Base-by-base conservation (phyloP, 2,888 invertebrate species). In the Mallateleia sp. region DNA sequence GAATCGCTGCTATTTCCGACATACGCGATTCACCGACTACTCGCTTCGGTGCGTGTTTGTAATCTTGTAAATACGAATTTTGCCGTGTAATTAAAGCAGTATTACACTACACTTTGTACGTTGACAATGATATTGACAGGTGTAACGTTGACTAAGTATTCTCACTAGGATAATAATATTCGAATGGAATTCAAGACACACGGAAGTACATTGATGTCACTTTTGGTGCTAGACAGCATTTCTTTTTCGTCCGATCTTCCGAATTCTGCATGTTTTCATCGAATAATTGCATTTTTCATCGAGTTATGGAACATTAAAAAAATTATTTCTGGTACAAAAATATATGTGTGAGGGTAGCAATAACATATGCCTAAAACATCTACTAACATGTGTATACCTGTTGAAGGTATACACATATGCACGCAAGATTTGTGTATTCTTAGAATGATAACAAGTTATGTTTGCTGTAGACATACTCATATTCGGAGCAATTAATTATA, bases 51-150 rank as follows among this genome's bases (percentile, higher is more conserved):
- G 18, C 25, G 18, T 45, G 47, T 66, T 66, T 45, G 54, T 72
- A 42, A 64, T 64, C 66, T 66, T 81, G 72, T 72, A 81, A 56
- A 72, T 81, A 81, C 69, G 42, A 67, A 47, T 67, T 47, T 78
- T 15, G 58, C 67, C 78, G 38, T 78, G 67, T 72, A 72, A 80
- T 72, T 80, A 80, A 78, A 45, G 34, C 77, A 67, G 78, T 67
- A 78, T 78, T 64, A 72, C 72, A 80, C 80, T 64, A 72, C 72
- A 80, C 80, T 72, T 80, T 80, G 25, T 72, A 80, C 64, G 72
- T 80, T 64, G 54, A 60, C 58, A 34, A 22, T 56, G 18, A 20
- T n/a, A 42, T 18, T 8, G 45, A 54, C n/a, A 66, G 66, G n/a
- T 77, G 64, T 77, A 77, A 77, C 38, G 42, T 52, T 52, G 69